A percentile compares a stretch with the other conserved stretches of the same genome.
phyloP scores from a whole-genome alignment of 2,888 invertebrate species.

The Anoplius nigerrimus region DNA sequence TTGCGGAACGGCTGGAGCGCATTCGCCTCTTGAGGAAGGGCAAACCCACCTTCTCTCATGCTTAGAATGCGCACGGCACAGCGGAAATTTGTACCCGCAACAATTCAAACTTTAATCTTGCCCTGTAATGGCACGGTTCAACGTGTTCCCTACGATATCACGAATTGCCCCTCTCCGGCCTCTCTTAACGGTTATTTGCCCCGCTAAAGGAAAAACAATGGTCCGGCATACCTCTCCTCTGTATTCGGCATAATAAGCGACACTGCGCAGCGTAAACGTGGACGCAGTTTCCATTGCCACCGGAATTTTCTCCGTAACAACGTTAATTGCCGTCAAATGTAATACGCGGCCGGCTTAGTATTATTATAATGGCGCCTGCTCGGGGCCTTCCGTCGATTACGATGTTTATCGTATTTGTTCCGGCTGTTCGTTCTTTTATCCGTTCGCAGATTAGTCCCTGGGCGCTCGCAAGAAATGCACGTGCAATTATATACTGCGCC shows the following conservation, averaged over 20 bases:
- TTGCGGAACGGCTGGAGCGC: too few relatives aligned
- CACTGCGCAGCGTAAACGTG: not conserved
- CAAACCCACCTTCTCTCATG: too few relatives aligned
- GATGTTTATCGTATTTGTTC: too few relatives aligned
- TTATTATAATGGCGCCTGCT: not conserved
- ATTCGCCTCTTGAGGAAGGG: too few relatives aligned
- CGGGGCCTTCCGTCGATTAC: too few relatives aligned
- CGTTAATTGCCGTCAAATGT: too few relatives aligned
- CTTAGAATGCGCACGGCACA: too few relatives aligned
- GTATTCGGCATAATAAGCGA: slow-evolving; percentile 30
- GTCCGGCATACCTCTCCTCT: not conserved
- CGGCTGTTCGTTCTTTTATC: not conserved
- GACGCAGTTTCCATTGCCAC: not conserved
- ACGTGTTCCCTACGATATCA: slow-evolving; percentile 34
- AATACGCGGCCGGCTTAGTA: not conserved
- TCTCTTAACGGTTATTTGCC: slow-evolving; percentile 32
- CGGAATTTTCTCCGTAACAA: not conserved
- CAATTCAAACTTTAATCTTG: slow-evolving; percentile 51
- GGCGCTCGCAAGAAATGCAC: too few relatives aligned
- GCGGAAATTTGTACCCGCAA: slow-evolving; percentile 36
- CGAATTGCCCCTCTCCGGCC: slow-evolving; percentile 15
- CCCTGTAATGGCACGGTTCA: slow-evolving; percentile 30
- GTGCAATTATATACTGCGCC: too few relatives aligned
- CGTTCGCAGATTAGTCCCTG: too few relatives aligned
- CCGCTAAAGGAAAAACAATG: slow-evolving; percentile 30